Conservation (phyloP, 2,113 vertebrate species). For the Progne subis region DNA sequence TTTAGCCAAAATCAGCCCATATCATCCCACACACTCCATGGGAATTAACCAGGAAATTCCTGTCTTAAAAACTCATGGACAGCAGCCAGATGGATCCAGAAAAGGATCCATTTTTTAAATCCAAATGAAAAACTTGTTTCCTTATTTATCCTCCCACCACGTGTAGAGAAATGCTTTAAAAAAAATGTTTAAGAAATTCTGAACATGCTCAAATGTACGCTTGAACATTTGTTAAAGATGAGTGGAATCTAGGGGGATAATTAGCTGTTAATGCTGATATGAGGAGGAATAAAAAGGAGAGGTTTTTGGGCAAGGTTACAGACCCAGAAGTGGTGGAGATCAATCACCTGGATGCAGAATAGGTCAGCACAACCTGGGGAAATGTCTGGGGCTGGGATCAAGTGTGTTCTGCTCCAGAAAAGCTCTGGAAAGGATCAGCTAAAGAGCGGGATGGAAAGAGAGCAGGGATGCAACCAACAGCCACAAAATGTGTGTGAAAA, state of each 20-base stretch:
- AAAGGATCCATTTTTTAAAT: not conserved
- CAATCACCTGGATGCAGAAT: not conserved
- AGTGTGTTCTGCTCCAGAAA: not conserved
- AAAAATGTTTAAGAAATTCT: not conserved
- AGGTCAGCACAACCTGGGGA: not conserved
- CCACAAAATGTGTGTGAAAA: not conserved
- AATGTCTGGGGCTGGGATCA: not conserved
- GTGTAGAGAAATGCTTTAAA: not conserved
- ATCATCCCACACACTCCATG: not conserved
- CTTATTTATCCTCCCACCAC: not conserved
- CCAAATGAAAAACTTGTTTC: not conserved
- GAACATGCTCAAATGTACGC: not conserved
- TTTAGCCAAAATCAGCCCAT: not conserved
- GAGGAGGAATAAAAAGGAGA: not conserved
- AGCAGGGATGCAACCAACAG: not conserved
- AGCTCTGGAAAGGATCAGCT: not conserved
- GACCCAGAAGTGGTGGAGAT: not conserved
- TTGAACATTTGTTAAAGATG: not conserved
- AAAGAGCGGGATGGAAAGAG: not conserved
- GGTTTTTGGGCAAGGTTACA: not conserved
- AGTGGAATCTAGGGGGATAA: not conserved
- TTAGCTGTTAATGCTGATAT: not conserved
- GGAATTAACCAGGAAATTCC: not conserved
- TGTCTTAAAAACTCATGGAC: not conserved
- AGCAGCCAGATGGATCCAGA: not conserved